Conservation (phyloP, 2,888 invertebrate species). For the Dicranocentrus wangi region DNA sequence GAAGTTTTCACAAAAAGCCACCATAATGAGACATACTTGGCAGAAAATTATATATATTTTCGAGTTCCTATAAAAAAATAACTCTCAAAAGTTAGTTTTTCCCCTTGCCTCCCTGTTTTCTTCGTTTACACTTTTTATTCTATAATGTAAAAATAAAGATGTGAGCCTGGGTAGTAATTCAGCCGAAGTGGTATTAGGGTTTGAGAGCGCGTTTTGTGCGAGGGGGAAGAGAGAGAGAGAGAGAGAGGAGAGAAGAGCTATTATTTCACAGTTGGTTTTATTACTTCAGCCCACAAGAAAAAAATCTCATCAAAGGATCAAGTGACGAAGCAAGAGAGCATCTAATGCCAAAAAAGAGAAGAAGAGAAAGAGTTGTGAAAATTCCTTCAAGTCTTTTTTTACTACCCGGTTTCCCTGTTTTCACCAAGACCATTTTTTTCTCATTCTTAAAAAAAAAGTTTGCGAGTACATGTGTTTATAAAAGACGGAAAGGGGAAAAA, state of each 20-base stretch:
- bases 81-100: no score
- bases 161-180: neutral
- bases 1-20: neutral
- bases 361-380: constrained; percentile 54
- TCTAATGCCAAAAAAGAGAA: constrained; percentile 44
- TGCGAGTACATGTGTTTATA: no score
- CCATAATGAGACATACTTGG: constrained; percentile 6
- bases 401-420: constrained; percentile 44
- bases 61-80: no score
- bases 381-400: constrained; percentile 54
- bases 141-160: constrained; percentile 8
- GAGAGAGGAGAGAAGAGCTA: constrained; percentile 15
- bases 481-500: no score
- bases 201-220: no score
- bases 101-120: no score
- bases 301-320: constrained; percentile 66
- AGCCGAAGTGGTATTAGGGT: neutral
- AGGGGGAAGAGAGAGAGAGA: neutral
- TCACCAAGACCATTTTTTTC: constrained; percentile 12
- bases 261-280: constrained; percentile 54
- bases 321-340: constrained; percentile 52
- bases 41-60: constrained; percentile 1
- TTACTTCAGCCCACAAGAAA: constrained; percentile 44
- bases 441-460: neutral
- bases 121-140: no score